Percentiles rank a stretch among this genome's conserved stretches.
These are phyloP conservation scores for Scomber colias DNA, from an alignment of 2,113 vertebrate species.

Conservation along the genomic window DNA sequence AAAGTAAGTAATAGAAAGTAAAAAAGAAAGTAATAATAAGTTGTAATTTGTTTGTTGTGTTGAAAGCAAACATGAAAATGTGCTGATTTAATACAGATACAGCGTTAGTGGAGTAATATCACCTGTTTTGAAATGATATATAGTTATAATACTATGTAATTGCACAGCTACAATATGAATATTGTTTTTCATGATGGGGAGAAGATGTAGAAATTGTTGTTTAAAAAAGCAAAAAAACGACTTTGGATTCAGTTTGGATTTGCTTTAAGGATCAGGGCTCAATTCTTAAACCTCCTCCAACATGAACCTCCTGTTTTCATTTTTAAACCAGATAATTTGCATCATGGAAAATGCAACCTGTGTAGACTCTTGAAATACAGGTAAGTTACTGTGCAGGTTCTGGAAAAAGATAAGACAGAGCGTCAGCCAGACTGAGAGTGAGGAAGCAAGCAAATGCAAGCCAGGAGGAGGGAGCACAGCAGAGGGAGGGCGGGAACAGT, in stretches of 20 bases:
- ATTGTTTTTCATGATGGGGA: not conserved
- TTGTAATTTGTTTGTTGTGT: too few relatives aligned
- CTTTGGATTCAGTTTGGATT: not conserved
- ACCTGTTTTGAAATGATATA: not conserved
- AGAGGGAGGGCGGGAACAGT: slow-evolving; percentile 60
- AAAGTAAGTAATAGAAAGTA: too few relatives aligned
- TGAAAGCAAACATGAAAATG: not conserved
- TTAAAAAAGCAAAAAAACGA: too few relatives aligned
- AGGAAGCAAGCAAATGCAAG: slow-evolving; percentile 46
- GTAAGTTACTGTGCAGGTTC: slow-evolving; percentile 1
- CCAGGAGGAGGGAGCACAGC: slow-evolving; percentile 57
- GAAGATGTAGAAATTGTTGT: not conserved
- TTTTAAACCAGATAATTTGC: not conserved
- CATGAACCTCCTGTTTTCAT: not conserved
- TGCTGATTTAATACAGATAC: not conserved
- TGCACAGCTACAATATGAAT: not conserved
- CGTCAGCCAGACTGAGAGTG: slow-evolving; percentile 29
- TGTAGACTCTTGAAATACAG: slow-evolving; percentile 1
- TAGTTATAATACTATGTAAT: not conserved
- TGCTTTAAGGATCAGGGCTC: not conserved
- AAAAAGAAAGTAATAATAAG: too few relatives aligned
- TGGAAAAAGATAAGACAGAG: slow-evolving; percentile 16
- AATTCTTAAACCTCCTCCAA: too few relatives aligned
- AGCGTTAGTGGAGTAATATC: not conserved
- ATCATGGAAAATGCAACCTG: slow-evolving; percentile 6